Percentiles rank a stretch among this genome's conserved stretches.
These are phyloP conservation scores for Dunckerocampus dactyliophorus DNA, from an alignment of 2,113 vertebrate species.

Conservation along the genomic window DNA sequence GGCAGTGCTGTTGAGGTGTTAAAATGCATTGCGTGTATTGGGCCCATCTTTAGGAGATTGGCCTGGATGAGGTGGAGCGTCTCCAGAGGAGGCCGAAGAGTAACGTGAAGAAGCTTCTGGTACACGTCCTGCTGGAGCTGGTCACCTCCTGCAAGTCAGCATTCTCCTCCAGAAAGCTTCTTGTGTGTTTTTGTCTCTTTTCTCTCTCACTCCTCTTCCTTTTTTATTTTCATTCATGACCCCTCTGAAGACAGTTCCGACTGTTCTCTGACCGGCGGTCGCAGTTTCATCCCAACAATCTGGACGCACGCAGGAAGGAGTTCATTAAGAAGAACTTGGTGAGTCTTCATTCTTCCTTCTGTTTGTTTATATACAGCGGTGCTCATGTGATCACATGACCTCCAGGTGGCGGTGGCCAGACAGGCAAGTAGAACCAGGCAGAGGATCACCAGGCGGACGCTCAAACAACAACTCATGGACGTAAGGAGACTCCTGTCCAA, in stretches of 20 bases:
- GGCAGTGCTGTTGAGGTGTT: no score
- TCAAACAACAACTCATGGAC: conserved; percentile 74
- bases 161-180: neutral
- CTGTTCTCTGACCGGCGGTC: conserved; percentile 71
- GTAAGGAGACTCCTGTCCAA: conserved; percentile 76
- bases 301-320: conserved; percentile 79
- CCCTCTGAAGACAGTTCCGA: conserved; percentile 78
- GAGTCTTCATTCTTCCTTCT: conserved; percentile 31
- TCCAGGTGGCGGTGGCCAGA: conserved; percentile 75
- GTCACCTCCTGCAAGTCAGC: conserved; percentile 86
- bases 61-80: conserved; percentile 80
- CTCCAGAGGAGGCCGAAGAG: conserved; percentile 75
- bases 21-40: no score
- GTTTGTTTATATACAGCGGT: no score
- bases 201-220: neutral
- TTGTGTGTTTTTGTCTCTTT: neutral
- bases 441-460: conserved; percentile 63
- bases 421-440: conserved; percentile 72
- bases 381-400: neutral
- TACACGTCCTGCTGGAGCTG: conserved; percentile 81
- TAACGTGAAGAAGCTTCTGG: conserved; percentile 72
- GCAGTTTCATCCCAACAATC: conserved; percentile 78
- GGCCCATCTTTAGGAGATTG: conserved; percentile 72
- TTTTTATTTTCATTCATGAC: neutral
- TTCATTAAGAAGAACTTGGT: conserved; percentile 81